These are phyloP conservation scores for Rhyacophila brunnea DNA, from an alignment of 1,140 invertebrate species.

Conservation along the genomic window DNA sequence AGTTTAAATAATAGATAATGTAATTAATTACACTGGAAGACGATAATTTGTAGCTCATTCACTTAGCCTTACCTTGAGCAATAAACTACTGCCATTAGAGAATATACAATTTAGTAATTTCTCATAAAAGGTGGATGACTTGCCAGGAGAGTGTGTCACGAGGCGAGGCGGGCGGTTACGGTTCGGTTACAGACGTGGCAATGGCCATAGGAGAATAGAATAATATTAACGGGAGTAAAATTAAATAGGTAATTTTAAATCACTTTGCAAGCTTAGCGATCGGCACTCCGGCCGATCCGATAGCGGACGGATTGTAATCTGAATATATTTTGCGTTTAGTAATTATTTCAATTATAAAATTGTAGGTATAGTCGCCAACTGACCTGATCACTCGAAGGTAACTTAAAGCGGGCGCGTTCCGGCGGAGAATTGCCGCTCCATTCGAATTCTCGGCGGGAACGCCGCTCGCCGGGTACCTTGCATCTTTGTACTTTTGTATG, in stretches of 20 bases:
- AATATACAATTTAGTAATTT: background rate
- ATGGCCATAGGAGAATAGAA: conserved; percentile 17
- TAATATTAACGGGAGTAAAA: conserved; percentile 5
- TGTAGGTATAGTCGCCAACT: conserved; percentile 22
- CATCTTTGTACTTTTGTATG: conserved; percentile 35
- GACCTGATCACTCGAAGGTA: conserved; percentile 27
- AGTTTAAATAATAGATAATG: no score
- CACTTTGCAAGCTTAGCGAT: conserved; percentile 2
- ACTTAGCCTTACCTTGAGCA: conserved; percentile 14
- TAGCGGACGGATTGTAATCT: background rate
- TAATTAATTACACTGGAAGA: no score
- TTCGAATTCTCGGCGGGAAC: conserved; percentile 14
- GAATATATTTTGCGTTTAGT: conserved; percentile 16
- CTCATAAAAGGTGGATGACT: background rate
- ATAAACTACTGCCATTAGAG: conserved; percentile 5
- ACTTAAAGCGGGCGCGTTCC: conserved; percentile 11
- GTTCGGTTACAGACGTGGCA: background rate
- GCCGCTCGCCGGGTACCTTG: conserved; percentile 11
- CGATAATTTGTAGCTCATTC: no score
- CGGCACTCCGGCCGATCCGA: conserved; percentile 3
- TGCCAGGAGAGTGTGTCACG: background rate
- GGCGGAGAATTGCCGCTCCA: background rate
- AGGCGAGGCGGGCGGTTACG: background rate
- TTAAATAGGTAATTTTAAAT: conserved; percentile 13
- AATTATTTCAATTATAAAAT: conserved; percentile 23